Evolutionary conservation across 2,797 vertebrate species (phyloP).

Genomic region (Typhlichthys eigenmanni): DNA sequence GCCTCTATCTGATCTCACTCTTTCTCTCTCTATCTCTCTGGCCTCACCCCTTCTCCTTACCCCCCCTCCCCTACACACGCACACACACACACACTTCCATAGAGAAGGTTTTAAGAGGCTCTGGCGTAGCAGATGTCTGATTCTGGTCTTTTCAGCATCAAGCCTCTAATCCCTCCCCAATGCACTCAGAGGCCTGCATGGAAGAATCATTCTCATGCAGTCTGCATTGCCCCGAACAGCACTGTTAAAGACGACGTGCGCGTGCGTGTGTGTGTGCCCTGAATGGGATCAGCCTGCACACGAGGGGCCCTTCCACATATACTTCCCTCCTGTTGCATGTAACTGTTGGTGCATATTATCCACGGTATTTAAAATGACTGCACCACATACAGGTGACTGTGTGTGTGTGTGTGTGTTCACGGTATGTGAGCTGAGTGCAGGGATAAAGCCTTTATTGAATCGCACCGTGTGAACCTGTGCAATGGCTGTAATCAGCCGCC

Average conservation of each 20-base stretch:
- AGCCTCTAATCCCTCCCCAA: conserved; percentile 66
- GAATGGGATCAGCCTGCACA: conserved; percentile 75
- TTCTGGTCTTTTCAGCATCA: conserved; percentile 76
- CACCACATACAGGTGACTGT: conserved; percentile 51
- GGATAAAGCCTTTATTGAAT: conserved; percentile 84
- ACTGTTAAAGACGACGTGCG: conserved; percentile 65
- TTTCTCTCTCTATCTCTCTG: conserved; percentile 29
- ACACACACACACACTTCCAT: conserved; percentile 49
- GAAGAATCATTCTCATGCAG: conserved; percentile 71
- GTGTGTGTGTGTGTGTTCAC: conserved; percentile 53
- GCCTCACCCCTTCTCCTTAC: conserved; percentile 27
- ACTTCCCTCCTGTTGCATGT: conserved; percentile 21
- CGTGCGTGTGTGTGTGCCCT: conserved; percentile 14
- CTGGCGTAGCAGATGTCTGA: conserved; percentile 76
- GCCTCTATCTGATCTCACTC: conserved; percentile 17
- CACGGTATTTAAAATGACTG: conserved; percentile 18
- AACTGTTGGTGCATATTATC: conserved; percentile 12
- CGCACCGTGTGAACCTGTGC: conserved; percentile 80
- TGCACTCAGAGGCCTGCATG: conserved; percentile 58
- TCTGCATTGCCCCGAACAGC: conserved; percentile 73
- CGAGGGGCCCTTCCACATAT: conserved; percentile 62
- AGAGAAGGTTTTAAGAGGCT: conserved; percentile 74
- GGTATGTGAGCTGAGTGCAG: conserved; percentile 55
- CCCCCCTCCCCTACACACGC: too few species aligned
- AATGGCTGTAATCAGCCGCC: conserved; percentile 80